phyloP scores from a whole-genome alignment of 1,140 invertebrate species.

The Pollicipes pollicipes region DNA sequence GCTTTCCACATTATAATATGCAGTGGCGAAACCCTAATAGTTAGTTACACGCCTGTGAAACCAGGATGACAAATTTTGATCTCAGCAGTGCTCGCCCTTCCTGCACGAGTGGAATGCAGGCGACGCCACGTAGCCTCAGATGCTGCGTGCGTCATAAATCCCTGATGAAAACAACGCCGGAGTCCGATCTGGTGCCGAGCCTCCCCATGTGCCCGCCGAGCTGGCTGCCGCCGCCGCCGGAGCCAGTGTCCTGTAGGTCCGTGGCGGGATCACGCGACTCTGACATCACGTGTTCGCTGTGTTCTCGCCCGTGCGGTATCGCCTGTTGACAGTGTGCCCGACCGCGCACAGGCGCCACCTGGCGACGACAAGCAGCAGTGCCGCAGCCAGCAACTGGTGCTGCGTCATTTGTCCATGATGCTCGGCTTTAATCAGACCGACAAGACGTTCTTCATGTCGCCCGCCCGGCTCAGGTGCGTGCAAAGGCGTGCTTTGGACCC shows the following conservation, averaged over 20 bases:
- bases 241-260: not conserved
- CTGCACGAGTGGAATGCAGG: too few relatives aligned
- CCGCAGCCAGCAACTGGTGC: constrained; percentile 40
- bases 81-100: too few relatives aligned
- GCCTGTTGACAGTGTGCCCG: not conserved
- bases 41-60: too few relatives aligned
- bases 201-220: too few relatives aligned
- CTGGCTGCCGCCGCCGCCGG: not conserved
- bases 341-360: not conserved
- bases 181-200: too few relatives aligned
- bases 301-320: not conserved
- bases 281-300: not conserved
- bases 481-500: too few relatives aligned
- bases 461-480: constrained; percentile 58
- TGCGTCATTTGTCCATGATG: constrained; percentile 80
- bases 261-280: not conserved
- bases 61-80: too few relatives aligned
- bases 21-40: too few relatives aligned
- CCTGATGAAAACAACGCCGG: too few relatives aligned
- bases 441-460: constrained; percentile 72
- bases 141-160: too few relatives aligned
- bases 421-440: constrained; percentile 86
- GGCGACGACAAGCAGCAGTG: not conserved
- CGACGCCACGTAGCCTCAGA: too few relatives aligned
- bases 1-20: too few relatives aligned